Evolutionary conservation across 2,797 vertebrate genomes (phyloP), one percentile per base, ranked within the genome.

Genomic region (Hypotaenidia philippensis): DNA sequence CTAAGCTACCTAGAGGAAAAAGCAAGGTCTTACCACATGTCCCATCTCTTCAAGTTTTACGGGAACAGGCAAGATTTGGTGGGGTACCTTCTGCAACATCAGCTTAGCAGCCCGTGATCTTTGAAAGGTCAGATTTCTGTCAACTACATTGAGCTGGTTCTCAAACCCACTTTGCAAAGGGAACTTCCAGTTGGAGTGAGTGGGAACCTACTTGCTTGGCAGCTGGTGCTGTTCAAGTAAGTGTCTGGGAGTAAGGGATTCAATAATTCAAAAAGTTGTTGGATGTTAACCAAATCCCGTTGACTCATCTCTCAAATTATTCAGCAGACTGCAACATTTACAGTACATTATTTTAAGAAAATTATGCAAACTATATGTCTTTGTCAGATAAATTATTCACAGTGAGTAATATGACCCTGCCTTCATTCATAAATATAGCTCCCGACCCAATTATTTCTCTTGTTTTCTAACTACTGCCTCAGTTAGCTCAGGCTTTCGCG

Each of bases 251-350:
- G 34, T 45, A 77, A 78, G 40, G 52, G 91, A 89, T 64, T 77
- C 81, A 77, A 34, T 77, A 89, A 91, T 83, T 93, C 61, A 85
- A 70, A 65, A 91, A 72, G 38, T 63, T 86, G 25, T 13, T 94
- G 77, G 69, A 92, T 81, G 31, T 87, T 79, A 76, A 92, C 69
- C 92, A 94, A 92, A 90, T 70, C 20, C 18, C 5, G 4, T 45
- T 94, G 93, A 96, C 49, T 96, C 83, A 92, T 95, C 89, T 76
- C 53, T 53, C 84, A 91, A 88, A 80, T 87, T 81, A 90, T 81
- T 96, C 69, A 95, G 40, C 61, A 83, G 87, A 79, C 66, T 85
- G 31, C 41, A 83, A 32, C 83, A 88, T 94, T 93, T 94, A 86
- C 66, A 92, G 61, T 49, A 71, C 61, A 83, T 87, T 93, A 78